phyloP scores from a whole-genome alignment of 2,888 invertebrate genomes.

The Coelopa pilipes region DNA sequence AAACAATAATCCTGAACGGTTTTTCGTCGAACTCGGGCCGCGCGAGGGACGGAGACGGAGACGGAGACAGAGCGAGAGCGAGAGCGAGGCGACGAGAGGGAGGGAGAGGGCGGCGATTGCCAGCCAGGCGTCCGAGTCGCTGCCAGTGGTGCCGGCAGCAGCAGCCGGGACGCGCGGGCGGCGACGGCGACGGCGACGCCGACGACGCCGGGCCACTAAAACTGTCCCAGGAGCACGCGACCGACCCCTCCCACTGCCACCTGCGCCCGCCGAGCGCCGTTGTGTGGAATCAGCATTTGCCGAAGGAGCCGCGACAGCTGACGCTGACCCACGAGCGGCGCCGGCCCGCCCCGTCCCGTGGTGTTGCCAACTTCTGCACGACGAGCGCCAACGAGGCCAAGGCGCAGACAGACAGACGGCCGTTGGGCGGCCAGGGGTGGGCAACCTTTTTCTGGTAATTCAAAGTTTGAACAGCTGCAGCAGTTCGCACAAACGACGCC shows the following conservation, averaged over 20 bases:
- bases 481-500: conserved; percentile 51
- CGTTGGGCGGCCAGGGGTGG: neutral
- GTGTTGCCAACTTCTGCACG: conserved; percentile 17
- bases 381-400: conserved; percentile 21
- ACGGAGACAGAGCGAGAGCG: too few species aligned
- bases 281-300: conserved; percentile 18
- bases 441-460: conserved; percentile 46
- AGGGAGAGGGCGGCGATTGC: neutral
- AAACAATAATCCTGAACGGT: conserved; percentile 40
- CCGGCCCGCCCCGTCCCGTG: neutral
- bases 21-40: neutral
- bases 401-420: neutral
- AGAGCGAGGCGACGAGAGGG: too few species aligned
- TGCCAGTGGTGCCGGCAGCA: conserved; percentile 45
- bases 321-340: conserved; percentile 46
- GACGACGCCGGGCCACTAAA: conserved; percentile 20
- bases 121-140: conserved; percentile 24
- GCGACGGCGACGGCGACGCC: too few species aligned
- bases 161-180: too few species aligned
- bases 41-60: too few species aligned
- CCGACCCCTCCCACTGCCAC: neutral
- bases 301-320: conserved; percentile 42
- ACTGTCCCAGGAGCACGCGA: conserved; percentile 31
- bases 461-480: conserved; percentile 52
- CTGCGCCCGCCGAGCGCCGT: conserved; percentile 1